Evolutionary conservation across 1,140 invertebrate species (phyloP), one percentile per base, ranked within the genome.

Genomic region (Diabrotica virgifera): DNA sequence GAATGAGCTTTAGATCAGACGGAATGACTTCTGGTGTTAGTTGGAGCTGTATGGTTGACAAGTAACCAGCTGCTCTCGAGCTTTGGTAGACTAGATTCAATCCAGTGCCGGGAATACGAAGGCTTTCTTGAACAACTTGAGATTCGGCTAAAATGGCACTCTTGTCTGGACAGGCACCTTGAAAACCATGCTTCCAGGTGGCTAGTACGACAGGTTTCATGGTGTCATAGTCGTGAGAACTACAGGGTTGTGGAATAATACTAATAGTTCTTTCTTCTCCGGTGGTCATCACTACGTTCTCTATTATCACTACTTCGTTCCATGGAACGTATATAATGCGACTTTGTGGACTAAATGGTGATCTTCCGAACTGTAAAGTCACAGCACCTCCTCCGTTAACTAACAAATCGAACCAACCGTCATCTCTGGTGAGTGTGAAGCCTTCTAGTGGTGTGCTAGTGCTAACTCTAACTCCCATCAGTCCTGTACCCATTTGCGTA

Each of bases 321-420:
- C 96, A 97, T 5, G 95, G 95, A 13, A 98, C 93, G 76, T 92
- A 94, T 5, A 98, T 91, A 61, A 96, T 95, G 75, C 92, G 87
- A n/a, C 87, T 91, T 68, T 94, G 90, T 0, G 92, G 87, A 57
- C 91, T 89, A 79, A 98, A 98, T 0, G 95, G 95, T 46, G 93
- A 90, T 64, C 96, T 85, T 59, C 96, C 94, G 75, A 99, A 98
- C 76, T 96, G 91, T 10, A 99, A 80, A 0, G 92, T 97, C 0
- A 98, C 93, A 0, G 95, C 94, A 0, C 96, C 95, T 6, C 96
- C 96, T 6, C 97, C 96, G 80, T 99, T 98, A 11, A 98, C 96
- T 73, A 98, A 85, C 5, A 99, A 85, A 81, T 98, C 96, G 82
- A 98, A 98, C 89, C 95, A 94, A 52, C 93, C 93, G 73, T 94